Conservation (phyloP, 2,888 invertebrate species). For the Nymphalis urticae region DNA sequence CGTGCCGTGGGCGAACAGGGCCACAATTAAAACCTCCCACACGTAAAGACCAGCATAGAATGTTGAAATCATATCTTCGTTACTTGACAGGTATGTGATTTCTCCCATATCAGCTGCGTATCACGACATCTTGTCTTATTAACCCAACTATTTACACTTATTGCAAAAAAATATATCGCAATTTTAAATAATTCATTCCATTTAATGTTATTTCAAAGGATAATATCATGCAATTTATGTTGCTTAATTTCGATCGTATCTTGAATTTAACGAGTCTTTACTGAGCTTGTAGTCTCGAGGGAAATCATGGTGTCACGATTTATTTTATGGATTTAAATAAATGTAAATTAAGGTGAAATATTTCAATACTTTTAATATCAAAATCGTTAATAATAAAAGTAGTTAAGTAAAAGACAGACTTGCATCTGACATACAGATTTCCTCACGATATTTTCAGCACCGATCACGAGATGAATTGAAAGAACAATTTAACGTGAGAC, state of each 20-base stretch:
- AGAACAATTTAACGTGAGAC: too few species aligned
- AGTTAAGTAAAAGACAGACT: too few species aligned
- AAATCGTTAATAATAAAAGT: too few species aligned
- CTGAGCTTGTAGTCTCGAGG: conserved; percentile 3
- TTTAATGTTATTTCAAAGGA: neutral
- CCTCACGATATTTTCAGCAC: too few species aligned
- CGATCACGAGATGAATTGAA: too few species aligned
- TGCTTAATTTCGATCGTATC: conserved; percentile 9
- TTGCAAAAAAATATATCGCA: too few species aligned
- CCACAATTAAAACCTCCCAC: conserved; percentile 44
- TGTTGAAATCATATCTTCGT: conserved; percentile 36
- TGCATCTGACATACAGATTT: too few species aligned
- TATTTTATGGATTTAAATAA: conserved; percentile 8
- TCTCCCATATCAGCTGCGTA: conserved; percentile 18
- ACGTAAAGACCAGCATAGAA: conserved; percentile 26
- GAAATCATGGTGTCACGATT: conserved; percentile 9
- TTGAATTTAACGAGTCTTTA: conserved; percentile 9
- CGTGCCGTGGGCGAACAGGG: conserved; percentile 44
- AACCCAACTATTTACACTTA: neutral
- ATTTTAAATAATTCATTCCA: too few species aligned
- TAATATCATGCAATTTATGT: conserved; percentile 11
- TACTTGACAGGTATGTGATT: conserved; percentile 32
- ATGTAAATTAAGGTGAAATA: too few species aligned
- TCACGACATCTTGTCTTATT: neutral
- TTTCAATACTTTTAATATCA: too few species aligned